Evolutionary conservation across 2,113 vertebrate species (phyloP).

Genomic region (Rousettus leschenaultii): DNA sequence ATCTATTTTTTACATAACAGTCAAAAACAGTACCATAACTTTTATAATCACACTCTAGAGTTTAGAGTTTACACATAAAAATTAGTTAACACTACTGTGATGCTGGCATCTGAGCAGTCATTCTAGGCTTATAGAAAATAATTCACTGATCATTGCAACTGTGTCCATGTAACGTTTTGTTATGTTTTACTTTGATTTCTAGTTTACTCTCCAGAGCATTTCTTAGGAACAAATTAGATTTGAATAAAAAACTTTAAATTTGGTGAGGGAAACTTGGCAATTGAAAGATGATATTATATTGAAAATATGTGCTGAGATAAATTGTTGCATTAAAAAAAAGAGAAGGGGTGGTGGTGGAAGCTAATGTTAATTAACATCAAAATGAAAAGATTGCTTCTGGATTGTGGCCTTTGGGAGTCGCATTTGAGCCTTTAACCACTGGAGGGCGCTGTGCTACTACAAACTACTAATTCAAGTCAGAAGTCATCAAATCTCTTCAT

Average conservation of each 20-base stretch:
- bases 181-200: neutral
- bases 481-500: conserved; percentile 53
- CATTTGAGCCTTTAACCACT: conserved; percentile 64
- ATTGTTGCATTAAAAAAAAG: neutral
- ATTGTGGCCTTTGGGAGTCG: conserved; percentile 3
- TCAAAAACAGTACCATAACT: neutral
- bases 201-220: neutral
- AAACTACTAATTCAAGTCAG: conserved; percentile 39
- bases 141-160: neutral
- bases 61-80: neutral
- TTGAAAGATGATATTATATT: neutral
- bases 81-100: neutral
- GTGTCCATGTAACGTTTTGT: neutral
- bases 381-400: neutral
- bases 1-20: neutral
- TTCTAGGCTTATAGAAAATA: neutral
- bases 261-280: neutral
- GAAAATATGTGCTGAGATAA: neutral
- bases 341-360: too few relatives aligned
- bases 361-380: neutral
- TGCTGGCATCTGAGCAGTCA: neutral
- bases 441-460: conserved; percentile 75
- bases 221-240: conserved; percentile 35
- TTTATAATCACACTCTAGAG: neutral
- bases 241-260: neutral